phyloP scores from a whole-genome alignment of 2,113 vertebrate genomes.

The Ramphastos sulfuratus region DNA sequence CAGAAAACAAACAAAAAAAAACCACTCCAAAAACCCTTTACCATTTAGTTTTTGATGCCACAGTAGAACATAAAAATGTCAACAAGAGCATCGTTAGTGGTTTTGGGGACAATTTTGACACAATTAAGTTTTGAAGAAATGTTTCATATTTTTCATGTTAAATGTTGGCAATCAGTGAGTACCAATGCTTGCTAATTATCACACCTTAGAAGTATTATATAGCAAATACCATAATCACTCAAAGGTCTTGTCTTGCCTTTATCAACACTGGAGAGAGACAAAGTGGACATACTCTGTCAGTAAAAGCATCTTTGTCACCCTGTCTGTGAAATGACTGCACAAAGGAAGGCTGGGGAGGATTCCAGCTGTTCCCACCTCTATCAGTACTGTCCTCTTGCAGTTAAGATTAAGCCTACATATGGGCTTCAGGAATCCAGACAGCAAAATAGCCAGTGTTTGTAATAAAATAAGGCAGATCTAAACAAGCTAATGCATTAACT shows the following conservation, averaged over 20 bases:
- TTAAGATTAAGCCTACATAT: background rate
- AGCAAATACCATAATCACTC: background rate
- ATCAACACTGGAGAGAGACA: background rate
- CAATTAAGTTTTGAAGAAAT: background rate
- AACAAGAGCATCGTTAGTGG: background rate
- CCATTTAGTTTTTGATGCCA: background rate
- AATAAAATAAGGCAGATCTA: background rate
- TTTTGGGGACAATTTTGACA: background rate
- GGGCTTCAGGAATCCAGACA: background rate
- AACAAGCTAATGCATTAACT: background rate
- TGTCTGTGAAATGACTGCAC: background rate
- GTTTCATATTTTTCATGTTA: background rate
- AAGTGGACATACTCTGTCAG: background rate
- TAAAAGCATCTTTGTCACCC: background rate
- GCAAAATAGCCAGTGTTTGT: background rate
- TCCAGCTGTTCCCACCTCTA: background rate
- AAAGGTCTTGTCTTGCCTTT: background rate
- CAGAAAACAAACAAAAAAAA: too few relatives aligned
- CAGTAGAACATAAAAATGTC: background rate
- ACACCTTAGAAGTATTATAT: fast-evolving
- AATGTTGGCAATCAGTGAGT: background rate
- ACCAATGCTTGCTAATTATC: background rate
- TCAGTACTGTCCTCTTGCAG: background rate
- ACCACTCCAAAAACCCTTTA: background rate
- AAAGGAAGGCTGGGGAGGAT: background rate